Conservation (phyloP, 2,888 invertebrate species). For the Trachelus stipa region DNA sequence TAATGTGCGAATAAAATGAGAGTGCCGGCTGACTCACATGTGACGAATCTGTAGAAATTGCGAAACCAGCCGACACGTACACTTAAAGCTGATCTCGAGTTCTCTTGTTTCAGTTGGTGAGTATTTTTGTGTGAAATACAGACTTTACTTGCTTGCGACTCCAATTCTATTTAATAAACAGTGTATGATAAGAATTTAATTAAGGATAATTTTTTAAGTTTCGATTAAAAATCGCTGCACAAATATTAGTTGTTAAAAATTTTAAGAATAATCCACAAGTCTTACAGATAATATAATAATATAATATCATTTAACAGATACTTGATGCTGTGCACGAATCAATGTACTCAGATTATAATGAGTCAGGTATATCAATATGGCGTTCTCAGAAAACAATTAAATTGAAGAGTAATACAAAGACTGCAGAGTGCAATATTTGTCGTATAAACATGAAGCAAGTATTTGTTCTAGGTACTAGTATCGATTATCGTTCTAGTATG, state of each 20-base stretch:
- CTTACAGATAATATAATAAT: no score
- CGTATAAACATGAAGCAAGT: not conserved
- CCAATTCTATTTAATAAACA: not conserved
- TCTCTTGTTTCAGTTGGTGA: not conserved
- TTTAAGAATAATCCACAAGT: no score
- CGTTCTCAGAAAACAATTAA: not conserved
- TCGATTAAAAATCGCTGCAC: not conserved
- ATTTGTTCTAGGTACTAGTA: not conserved
- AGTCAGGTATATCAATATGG: not conserved
- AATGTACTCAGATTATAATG: not conserved
- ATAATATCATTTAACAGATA: no score
- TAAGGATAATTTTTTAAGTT: not conserved
- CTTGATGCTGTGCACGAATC: not conserved
- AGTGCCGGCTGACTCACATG: not conserved
- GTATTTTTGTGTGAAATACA: not conserved
- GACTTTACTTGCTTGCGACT: not conserved
- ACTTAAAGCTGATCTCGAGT: not conserved
- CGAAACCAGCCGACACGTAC: not conserved
- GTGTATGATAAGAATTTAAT: not conserved
- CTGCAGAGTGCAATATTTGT: not conserved
- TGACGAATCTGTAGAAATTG: not conserved
- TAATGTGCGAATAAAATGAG: not conserved
- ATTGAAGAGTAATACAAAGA: not conserved
- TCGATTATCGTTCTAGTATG: not conserved
- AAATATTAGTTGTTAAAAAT: no score